A percentile compares a stretch with the other conserved stretches of the same genome.
These are phyloP conservation scores for Cololabis saira DNA, from an alignment of 2,113 vertebrate genomes.

Conservation along the genomic window DNA sequence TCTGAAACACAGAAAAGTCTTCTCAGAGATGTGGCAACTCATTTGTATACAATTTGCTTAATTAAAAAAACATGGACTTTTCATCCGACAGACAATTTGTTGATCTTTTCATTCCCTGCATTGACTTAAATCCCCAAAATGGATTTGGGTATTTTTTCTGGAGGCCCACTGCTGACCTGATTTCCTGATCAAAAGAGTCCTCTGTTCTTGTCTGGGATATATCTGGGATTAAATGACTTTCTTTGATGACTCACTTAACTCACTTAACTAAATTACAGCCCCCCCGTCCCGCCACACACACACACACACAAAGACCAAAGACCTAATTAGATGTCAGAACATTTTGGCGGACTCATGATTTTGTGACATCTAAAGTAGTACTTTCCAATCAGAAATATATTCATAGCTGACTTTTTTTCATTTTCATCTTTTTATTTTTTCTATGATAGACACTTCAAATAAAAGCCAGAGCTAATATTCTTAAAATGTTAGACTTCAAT, in stretches of 20 bases:
- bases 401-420: too few relatives aligned
- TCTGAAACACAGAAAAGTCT: background rate
- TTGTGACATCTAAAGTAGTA: too few relatives aligned
- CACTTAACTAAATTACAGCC: constrained; percentile 79
- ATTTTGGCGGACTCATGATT: background rate
- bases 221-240: constrained; percentile 79
- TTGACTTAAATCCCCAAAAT: constrained; percentile 72
- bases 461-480: too few relatives aligned
- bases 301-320: too few relatives aligned
- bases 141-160: constrained; percentile 62
- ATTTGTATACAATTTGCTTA: constrained; percentile 42
- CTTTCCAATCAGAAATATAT: too few relatives aligned
- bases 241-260: constrained; percentile 82
- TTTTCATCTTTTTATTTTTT: too few relatives aligned
- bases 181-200: constrained; percentile 77
- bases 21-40: background rate
- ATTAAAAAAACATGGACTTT: constrained; percentile 54
- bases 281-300: constrained; percentile 53
- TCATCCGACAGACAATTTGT: constrained; percentile 59
- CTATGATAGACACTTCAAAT: too few relatives aligned
- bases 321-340: constrained; percentile 33
- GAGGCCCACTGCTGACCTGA: constrained; percentile 66
- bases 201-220: constrained; percentile 64
- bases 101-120: constrained; percentile 71
- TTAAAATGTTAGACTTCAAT: too few relatives aligned